Evolutionary conservation across 30 jellyfish, hydroid and myxozoan species (phyloP).

Genomic region (Morbakka virulenta): DNA sequence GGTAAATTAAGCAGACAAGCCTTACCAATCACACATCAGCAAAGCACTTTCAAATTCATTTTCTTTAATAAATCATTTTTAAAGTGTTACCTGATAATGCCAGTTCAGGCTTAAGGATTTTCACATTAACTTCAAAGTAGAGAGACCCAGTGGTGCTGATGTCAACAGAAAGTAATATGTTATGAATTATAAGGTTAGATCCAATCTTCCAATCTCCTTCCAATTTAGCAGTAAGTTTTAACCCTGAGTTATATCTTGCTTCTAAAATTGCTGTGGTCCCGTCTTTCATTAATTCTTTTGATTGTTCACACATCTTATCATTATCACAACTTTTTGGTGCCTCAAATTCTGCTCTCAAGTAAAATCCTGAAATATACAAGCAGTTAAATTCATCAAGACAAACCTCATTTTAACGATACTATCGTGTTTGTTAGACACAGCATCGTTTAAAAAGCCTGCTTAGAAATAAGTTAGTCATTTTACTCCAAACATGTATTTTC

Average conservation of each 20-base stretch:
- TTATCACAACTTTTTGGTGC: conserved; percentile 79
- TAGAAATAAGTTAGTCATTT: no score
- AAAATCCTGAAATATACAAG: conserved; percentile 54
- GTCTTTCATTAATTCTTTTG: conserved; percentile 43
- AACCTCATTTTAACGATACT: no score
- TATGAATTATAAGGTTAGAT: conserved; percentile 22
- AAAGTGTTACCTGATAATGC: conserved; percentile 66
- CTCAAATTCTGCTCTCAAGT: conserved; percentile 49
- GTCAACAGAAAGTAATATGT: conserved; percentile 25
- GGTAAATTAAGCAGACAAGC: no score
- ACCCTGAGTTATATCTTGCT: conserved; percentile 51
- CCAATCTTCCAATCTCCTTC: conserved; percentile 59
- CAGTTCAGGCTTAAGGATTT: conserved; percentile 40
- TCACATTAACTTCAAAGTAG: conserved; percentile 45
- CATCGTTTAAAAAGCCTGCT: no score
- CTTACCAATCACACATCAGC: no score
- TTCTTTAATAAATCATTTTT: no score
- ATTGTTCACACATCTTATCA: conserved; percentile 68
- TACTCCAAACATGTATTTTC: no score
- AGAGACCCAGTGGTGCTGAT: conserved; percentile 52
- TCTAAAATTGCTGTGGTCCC: conserved; percentile 40
- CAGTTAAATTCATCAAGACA: no score
- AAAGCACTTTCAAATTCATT: no score
- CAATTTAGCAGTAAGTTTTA: conserved; percentile 56
- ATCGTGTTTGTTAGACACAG: no score